phyloP scores from a whole-genome alignment of 64 coral and sea anemone genomes.

The Hydrozoanthus tunicans region DNA sequence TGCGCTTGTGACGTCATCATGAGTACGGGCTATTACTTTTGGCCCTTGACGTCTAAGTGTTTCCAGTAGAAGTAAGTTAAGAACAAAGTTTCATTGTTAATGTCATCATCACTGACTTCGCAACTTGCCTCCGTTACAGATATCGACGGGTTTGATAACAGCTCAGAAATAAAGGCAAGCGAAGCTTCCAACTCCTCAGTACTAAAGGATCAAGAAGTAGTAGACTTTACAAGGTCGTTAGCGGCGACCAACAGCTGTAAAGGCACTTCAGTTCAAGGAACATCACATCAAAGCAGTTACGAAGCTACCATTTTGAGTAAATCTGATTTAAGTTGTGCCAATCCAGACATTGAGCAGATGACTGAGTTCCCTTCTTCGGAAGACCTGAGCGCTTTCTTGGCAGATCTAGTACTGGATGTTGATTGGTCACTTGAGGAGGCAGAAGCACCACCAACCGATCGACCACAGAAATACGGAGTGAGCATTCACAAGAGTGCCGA shows the following conservation, averaged over 20 bases:
- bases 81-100: neutral
- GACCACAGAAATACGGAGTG: neutral
- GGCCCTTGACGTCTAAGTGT: no score
- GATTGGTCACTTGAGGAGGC: neutral
- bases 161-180: neutral
- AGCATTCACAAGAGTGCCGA: neutral
- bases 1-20: no score
- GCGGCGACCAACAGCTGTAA: neutral
- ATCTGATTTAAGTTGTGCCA: neutral
- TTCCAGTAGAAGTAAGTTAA: neutral
- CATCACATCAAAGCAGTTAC: neutral
- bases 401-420: constrained; percentile 22
- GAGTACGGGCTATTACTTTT: no score
- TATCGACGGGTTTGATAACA: neutral
- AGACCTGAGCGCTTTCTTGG: constrained; percentile 17
- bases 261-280: neutral
- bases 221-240: neutral
- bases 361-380: neutral
- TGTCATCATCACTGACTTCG: neutral
- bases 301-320: neutral
- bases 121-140: neutral
- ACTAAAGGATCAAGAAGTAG: neutral
- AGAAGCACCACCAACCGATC: neutral
- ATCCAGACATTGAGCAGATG: neutral
- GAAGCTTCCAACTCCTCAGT: neutral